These are phyloP conservation scores for Anser brachyrhynchus DNA, from an alignment of 2,113 vertebrate genomes.

Conservation along the genomic window DNA sequence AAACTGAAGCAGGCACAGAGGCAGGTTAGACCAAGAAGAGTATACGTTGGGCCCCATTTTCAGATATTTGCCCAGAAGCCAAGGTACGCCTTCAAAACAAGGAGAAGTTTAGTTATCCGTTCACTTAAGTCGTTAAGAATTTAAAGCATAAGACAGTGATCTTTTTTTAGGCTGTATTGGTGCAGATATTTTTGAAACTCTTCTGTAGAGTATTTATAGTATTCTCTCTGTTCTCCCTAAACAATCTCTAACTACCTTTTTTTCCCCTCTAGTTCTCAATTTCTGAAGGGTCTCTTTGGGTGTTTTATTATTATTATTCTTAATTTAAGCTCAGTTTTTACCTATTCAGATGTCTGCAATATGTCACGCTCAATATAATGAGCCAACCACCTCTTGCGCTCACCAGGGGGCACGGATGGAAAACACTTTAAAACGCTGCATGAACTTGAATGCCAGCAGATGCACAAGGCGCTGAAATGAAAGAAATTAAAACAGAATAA, in stretches of 20 bases:
- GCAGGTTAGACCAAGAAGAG: neutral
- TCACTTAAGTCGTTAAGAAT: neutral
- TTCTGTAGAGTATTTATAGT: neutral
- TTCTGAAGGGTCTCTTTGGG: neutral
- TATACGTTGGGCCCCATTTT: rapidly evolving
- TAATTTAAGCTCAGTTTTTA: neutral
- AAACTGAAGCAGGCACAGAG: rapidly evolving
- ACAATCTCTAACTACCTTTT: neutral
- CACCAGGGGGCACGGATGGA: neutral
- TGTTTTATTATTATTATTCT: neutral
- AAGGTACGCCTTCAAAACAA: neutral
- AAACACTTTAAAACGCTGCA: neutral
- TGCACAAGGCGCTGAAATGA: neutral
- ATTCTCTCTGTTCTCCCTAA: conserved; percentile 10
- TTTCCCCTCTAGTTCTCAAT: neutral
- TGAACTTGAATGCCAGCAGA: neutral
- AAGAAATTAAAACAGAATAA: neutral
- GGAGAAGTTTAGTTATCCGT: neutral
- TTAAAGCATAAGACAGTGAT: neutral
- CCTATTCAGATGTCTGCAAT: neutral
- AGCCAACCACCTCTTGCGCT: neutral
- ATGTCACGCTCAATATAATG: neutral
- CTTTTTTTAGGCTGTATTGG: neutral
- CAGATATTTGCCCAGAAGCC: neutral
- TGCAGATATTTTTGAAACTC: neutral